Evolutionary conservation across 2,797 vertebrate species (phyloP).

Genomic region (Scarus forsteni): DNA sequence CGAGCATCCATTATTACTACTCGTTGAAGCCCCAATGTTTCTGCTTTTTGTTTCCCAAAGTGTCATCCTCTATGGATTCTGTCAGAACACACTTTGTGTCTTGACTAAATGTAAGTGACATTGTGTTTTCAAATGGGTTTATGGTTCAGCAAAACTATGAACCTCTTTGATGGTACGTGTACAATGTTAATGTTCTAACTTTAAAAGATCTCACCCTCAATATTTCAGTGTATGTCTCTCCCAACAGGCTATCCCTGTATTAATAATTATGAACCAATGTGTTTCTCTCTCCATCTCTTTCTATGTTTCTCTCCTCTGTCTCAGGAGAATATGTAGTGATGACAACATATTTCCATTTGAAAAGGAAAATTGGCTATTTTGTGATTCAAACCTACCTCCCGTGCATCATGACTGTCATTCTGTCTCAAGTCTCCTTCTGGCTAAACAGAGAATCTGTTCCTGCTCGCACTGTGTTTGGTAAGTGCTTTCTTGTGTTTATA

Average conservation of each 20-base stretch:
- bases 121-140: conserved; percentile 12
- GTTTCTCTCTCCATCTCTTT: conserved; percentile 55
- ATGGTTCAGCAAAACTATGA: conserved; percentile 12
- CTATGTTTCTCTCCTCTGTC: conserved; percentile 65
- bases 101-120: neutral
- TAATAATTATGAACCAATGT: conserved; percentile 73
- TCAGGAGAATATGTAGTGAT: conserved; percentile 98
- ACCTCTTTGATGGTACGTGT: conserved; percentile 22
- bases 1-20: neutral
- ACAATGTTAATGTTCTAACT: conserved; percentile 43
- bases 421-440: conserved; percentile 99
- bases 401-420: conserved; percentile 99
- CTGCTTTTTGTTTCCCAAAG: neutral
- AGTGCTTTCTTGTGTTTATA: conserved; percentile 78
- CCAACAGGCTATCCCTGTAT: conserved; percentile 51
- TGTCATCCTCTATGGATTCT: neutral
- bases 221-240: conserved; percentile 64
- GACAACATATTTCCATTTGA: conserved; percentile 99
- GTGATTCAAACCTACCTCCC: conserved; percentile 99
- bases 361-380: conserved; percentile 99
- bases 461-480: conserved; percentile 97
- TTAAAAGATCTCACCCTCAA: conserved; percentile 57
- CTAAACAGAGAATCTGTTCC: conserved; percentile 98
- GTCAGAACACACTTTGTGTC: neutral
- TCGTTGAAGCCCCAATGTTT: neutral